Base-by-base conservation (phyloP, 2,888 invertebrate genomes). In the Himalopsyche tibetana region DNA sequence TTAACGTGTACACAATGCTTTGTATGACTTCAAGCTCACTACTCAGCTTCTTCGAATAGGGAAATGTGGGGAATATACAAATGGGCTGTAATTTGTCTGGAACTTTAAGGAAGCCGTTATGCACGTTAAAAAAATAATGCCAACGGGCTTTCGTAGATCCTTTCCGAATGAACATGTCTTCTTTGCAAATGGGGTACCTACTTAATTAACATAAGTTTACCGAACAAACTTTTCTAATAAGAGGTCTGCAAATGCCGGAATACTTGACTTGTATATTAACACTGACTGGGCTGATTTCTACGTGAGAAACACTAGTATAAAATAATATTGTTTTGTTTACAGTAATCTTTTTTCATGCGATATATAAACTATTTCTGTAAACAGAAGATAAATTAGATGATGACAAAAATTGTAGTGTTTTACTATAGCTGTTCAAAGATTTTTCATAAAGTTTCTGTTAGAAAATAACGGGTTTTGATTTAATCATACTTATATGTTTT, bases 51-150 rank as follows among this genome's bases (percentile, higher is more conserved):
- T 63, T 63, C 28, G 19, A 63, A 63, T 28, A 19, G 63, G 63
- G 8, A 28, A 63, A 28, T 63, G 63, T 63, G 63, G 63, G 63
- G 63, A 19, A 63, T 55, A 40, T 82, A 82, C 82, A 82, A 82
- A 82, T 82, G 82, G 55, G 36, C 2, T 28, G 36, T 36, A 36
- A 51, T 82, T 82, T 82, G 82, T 82, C 55, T 82, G 45, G 8
- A 45, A 55, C 45, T 82, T 80, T 28, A 63, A 63, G 63, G n/a
- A 63, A 63, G 63, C 19, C 63, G 28, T 63, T 63, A n/a, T 63
- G 28, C 19, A 28, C n/a, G 63, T 63, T 63, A 63, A 63, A 63
- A 63, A 63, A 63, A 63, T 63, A 11, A n/a, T 28, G 63, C 19
- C 63, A 28, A 15, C 63, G n/a, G 63, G 28, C 63, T 63, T 51